Evolutionary conservation across 1,140 invertebrate species (phyloP).

Genomic region (Penaeus japonicus): DNA sequence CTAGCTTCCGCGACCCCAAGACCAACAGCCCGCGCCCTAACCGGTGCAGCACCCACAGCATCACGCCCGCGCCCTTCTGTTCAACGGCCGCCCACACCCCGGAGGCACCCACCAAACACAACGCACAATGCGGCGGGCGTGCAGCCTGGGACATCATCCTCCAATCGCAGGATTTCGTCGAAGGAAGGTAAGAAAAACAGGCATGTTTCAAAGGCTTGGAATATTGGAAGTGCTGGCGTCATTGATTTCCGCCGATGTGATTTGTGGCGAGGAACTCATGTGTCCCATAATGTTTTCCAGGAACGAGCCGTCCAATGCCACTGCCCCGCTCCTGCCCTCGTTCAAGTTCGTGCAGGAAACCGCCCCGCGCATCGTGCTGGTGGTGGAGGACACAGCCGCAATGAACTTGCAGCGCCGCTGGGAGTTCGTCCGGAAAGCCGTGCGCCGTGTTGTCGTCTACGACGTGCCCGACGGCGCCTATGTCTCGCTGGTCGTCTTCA

Average conservation of each 20-base stretch:
- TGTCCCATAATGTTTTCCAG: constrained; percentile 43
- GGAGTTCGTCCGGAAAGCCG: constrained; percentile 58
- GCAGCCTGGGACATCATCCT: constrained; percentile 72
- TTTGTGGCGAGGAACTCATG: not conserved
- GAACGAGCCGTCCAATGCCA: constrained; percentile 43
- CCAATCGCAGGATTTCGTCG: constrained; percentile 54
- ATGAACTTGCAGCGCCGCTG: constrained; percentile 59
- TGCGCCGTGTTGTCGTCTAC: constrained; percentile 55
- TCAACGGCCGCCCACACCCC: constrained; percentile 71
- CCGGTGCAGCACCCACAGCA: constrained; percentile 35
- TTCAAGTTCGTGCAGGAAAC: constrained; percentile 55
- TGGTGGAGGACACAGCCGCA: constrained; percentile 57
- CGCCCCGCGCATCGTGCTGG: constrained; percentile 53
- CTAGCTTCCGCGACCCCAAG: constrained; percentile 52
- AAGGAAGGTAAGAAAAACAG: constrained; percentile 42
- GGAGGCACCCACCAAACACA: constrained; percentile 75
- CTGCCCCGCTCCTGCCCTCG: constrained; percentile 42
- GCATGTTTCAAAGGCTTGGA: not conserved
- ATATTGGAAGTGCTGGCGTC: too few relatives aligned
- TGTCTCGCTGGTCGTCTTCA: constrained; percentile 56
- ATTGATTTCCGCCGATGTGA: too few relatives aligned
- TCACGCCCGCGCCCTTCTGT: constrained; percentile 68
- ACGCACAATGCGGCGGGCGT: constrained; percentile 71
- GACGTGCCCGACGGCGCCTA: constrained; percentile 57
- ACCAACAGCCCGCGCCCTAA: constrained; percentile 45